phyloP scores from a whole-genome alignment of 2,113 vertebrate genomes.

The Pelusios castaneus region DNA sequence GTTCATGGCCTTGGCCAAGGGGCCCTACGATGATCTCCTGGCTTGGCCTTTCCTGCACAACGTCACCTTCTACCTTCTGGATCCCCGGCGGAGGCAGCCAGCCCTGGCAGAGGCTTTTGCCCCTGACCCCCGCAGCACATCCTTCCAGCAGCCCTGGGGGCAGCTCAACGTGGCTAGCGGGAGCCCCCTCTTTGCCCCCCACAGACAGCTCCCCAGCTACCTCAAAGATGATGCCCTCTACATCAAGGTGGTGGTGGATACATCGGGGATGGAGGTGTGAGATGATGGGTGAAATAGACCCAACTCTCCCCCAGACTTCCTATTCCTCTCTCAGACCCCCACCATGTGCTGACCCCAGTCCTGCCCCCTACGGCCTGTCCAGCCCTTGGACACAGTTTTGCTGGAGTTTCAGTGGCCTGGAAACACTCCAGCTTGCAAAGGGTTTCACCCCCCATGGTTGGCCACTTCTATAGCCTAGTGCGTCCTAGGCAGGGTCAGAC shows the following conservation, averaged over 20 bases:
- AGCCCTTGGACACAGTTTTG: no score
- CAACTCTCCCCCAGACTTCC: no score
- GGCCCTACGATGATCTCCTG: conserved; percentile 78
- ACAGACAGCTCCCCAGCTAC: background rate
- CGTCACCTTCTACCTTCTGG: conserved; percentile 65
- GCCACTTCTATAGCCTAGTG: fast-evolving
- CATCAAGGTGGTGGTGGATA: background rate
- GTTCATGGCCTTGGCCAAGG: conserved; percentile 82
- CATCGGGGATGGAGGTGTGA: background rate
- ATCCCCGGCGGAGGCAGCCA: background rate
- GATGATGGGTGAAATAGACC: no score
- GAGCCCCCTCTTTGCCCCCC: conserved; percentile 5
- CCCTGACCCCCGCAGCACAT: background rate
- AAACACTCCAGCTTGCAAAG: background rate
- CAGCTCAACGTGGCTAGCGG: conserved; percentile 30
- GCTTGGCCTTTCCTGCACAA: conserved; percentile 81
- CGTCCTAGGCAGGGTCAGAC: background rate
- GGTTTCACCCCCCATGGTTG: fast-evolving
- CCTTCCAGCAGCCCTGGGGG: conserved; percentile 26
- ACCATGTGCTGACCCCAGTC: no score
- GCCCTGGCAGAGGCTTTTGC: conserved; percentile 42
- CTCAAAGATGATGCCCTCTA: background rate
- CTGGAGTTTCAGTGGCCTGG: no score
- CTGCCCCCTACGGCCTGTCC: no score
- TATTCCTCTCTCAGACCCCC: background rate